phyloP scores from a whole-genome alignment of 2,797 vertebrate genomes.

The Gymnoscopelus braueri region DNA sequence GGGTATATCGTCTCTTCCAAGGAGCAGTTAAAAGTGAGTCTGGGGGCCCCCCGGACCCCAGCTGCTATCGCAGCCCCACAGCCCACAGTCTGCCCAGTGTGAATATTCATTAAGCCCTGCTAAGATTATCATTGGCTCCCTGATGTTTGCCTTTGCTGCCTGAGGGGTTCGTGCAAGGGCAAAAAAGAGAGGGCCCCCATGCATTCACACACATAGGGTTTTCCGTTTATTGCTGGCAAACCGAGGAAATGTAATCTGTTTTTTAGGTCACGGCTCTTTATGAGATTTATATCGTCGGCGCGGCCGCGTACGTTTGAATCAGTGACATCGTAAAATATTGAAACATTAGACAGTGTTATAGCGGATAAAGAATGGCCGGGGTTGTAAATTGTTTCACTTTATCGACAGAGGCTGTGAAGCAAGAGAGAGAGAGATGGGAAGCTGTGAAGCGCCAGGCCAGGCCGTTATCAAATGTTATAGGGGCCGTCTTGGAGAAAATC shows the following conservation, averaged over 20 bases:
- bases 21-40: slow-evolving; percentile 36
- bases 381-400: slow-evolving; percentile 12
- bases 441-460: slow-evolving; percentile 3
- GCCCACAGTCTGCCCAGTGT: slow-evolving; percentile 60
- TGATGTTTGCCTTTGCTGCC: slow-evolving; percentile 63
- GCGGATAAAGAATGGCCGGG: slow-evolving; percentile 18
- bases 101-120: slow-evolving; percentile 73
- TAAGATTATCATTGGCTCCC: slow-evolving; percentile 59
- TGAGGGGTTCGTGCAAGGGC: slow-evolving; percentile 48
- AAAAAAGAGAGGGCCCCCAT: slow-evolving; percentile 35
- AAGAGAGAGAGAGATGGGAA: slow-evolving; percentile 29
- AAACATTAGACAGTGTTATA: slow-evolving; percentile 25
- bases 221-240: slow-evolving; percentile 42
- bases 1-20: slow-evolving; percentile 33
- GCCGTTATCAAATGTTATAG: slow-evolving; percentile 13
- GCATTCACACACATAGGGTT: slow-evolving; percentile 44
- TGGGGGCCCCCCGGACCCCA: slow-evolving; percentile 56
- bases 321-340: slow-evolving; percentile 39
- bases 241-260: slow-evolving; percentile 29
- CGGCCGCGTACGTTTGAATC: slow-evolving; percentile 23
- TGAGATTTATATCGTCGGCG: slow-evolving; percentile 27
- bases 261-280: slow-evolving; percentile 37
- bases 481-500: slow-evolving; percentile 27
- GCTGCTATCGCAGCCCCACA: slow-evolving; percentile 71
- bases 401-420: slow-evolving; percentile 2